Percentiles rank a stretch among this genome's conserved stretches.
phyloP scores from a whole-genome alignment of 2,113 vertebrate genomes.

The Nicator chloris region DNA sequence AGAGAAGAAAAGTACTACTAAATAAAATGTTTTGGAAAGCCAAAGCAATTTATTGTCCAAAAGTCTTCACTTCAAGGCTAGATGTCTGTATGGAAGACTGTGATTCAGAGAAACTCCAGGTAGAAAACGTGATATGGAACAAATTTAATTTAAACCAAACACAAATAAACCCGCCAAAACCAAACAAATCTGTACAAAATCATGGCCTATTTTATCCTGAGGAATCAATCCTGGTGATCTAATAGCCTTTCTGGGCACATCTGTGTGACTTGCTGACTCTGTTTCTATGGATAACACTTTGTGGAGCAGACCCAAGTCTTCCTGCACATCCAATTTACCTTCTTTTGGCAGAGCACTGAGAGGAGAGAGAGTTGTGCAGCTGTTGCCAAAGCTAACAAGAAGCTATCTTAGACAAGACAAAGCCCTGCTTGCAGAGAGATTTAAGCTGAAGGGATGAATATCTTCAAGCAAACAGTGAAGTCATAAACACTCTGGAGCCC shows the following conservation, averaged over 20 bases:
- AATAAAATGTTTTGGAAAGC: neutral
- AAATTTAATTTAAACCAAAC: neutral
- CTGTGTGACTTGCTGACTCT: neutral
- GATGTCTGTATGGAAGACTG: neutral
- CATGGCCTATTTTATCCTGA: neutral
- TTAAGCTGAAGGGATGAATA: neutral
- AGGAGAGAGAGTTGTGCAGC: neutral
- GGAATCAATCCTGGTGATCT: neutral
- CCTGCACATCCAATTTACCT: slow-evolving; percentile 1
- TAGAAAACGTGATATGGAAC: neutral
- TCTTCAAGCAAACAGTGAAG: neutral
- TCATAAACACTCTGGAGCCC: neutral
- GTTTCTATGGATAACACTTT: neutral
- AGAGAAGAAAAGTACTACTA: neutral
- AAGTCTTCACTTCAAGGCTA: neutral
- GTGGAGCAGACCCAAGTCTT: neutral
- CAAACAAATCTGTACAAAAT: neutral
- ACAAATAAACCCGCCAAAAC: neutral
- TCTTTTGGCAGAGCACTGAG: neutral
- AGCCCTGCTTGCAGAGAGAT: neutral
- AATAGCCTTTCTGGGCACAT: neutral
- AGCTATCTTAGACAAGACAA: neutral
- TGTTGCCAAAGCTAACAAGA: slow-evolving; percentile 41
- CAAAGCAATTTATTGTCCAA: neutral
- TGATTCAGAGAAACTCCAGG: neutral